phyloP scores from a whole-genome alignment of 2,113 vertebrate species.

The Plestiodon gilberti region DNA sequence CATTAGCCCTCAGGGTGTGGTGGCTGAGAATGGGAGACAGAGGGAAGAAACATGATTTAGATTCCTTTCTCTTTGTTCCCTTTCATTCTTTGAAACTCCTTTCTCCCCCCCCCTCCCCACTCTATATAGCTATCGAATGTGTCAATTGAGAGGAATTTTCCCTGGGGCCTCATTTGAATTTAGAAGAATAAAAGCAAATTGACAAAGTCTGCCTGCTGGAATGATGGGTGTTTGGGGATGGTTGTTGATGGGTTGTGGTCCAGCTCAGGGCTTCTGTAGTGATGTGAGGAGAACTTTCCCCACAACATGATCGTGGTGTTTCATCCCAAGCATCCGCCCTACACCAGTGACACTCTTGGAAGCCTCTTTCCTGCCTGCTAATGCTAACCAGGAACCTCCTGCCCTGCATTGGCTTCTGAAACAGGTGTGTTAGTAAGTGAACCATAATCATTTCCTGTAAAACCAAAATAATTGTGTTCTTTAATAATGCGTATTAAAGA shows the following conservation, averaged over 20 bases:
- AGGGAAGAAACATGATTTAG: not conserved
- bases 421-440: not conserved
- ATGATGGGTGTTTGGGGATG: not conserved
- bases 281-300: no score
- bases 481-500: no score
- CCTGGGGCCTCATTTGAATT: not conserved
- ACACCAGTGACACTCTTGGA: no score
- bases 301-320: no score
- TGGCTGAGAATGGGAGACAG: not conserved
- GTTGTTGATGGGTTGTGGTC: no score
- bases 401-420: not conserved
- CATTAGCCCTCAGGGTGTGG: not conserved
- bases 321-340: no score
- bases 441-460: not conserved
- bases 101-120: not conserved
- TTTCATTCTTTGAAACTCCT: not conserved
- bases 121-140: not conserved
- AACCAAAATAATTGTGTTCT: no score
- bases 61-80: not conserved
- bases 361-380: not conserved
- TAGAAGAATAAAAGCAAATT: not conserved
- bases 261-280: no score
- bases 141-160: not conserved
- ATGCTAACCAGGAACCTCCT: not conserved
- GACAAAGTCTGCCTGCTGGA: not conserved